phyloP scores from a whole-genome alignment of 2,113 vertebrate species.

The Sceloporus undulatus region DNA sequence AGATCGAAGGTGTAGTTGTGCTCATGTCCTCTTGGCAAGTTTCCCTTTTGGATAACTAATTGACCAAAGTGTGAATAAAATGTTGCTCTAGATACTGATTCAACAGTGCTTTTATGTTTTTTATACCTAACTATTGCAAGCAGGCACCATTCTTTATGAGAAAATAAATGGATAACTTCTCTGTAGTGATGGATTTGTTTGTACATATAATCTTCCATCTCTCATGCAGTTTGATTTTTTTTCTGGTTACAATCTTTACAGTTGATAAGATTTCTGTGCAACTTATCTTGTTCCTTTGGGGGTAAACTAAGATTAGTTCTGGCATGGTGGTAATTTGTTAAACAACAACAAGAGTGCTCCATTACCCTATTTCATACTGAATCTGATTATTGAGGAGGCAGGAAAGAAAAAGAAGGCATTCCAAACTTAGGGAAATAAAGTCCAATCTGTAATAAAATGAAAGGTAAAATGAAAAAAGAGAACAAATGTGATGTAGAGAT shows the following conservation, averaged over 20 bases:
- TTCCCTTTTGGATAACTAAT: no score
- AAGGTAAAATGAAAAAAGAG: neutral
- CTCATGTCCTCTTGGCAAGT: no score
- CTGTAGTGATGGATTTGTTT: neutral
- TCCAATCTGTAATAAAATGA: neutral
- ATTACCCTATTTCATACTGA: constrained; percentile 35
- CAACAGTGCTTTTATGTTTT: no score
- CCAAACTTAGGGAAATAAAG: neutral
- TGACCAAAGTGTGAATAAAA: no score
- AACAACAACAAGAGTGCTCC: neutral
- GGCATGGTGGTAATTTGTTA: constrained; percentile 44
- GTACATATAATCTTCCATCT: constrained; percentile 25
- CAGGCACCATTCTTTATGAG: neutral
- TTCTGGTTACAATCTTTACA: constrained; percentile 32
- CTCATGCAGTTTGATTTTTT: constrained; percentile 46
- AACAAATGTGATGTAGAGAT: no score
- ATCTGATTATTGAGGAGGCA: constrained; percentile 34
- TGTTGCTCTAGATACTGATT: no score
- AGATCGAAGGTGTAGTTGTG: no score
- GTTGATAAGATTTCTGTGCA: constrained; percentile 14
- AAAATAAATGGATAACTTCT: constrained; percentile 10
- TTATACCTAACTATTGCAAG: neutral
- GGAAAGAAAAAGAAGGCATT: constrained; percentile 32
- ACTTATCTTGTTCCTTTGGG: constrained; percentile 39
- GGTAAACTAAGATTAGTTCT: constrained; percentile 50